These are phyloP conservation scores for Gymnarchus niloticus DNA, from an alignment of 2,113 vertebrate genomes.

Conservation along the genomic window DNA sequence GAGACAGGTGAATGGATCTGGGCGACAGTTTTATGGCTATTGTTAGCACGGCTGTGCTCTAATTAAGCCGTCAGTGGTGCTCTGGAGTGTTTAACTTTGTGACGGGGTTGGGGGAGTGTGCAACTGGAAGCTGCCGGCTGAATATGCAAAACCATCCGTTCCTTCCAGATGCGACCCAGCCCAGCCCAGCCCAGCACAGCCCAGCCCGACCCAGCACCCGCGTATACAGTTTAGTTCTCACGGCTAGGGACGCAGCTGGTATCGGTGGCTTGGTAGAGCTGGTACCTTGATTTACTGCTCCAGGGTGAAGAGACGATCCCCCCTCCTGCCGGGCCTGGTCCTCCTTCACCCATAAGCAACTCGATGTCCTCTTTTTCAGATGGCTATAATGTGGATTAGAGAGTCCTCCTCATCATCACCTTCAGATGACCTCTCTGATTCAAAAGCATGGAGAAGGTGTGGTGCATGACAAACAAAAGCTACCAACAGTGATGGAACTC, in stretches of 20 bases:
- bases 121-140: slow-evolving; percentile 65
- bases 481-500: neutral
- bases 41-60: slow-evolving; percentile 54
- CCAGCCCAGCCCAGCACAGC: no score
- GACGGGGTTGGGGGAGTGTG: slow-evolving; percentile 60
- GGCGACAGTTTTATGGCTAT: slow-evolving; percentile 51
- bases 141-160: slow-evolving; percentile 68
- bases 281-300: neutral
- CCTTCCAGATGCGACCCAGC: neutral
- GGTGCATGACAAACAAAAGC: neutral
- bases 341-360: neutral
- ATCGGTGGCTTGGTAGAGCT: neutral
- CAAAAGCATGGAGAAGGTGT: neutral
- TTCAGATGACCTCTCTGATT: slow-evolving; percentile 31
- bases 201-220: neutral
- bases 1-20: slow-evolving; percentile 47
- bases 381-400: neutral
- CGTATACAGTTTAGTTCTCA: neutral
- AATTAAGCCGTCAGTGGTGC: slow-evolving; percentile 66
- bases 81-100: slow-evolving; percentile 67
- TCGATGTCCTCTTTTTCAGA: neutral
- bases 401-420: neutral
- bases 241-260: no score
- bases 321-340: neutral
- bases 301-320: neutral